Percentiles rank a stretch among this genome's conserved stretches.
Conservation (phyloP, 2,888 invertebrate species). For the Teinopalpus imperialis region DNA sequence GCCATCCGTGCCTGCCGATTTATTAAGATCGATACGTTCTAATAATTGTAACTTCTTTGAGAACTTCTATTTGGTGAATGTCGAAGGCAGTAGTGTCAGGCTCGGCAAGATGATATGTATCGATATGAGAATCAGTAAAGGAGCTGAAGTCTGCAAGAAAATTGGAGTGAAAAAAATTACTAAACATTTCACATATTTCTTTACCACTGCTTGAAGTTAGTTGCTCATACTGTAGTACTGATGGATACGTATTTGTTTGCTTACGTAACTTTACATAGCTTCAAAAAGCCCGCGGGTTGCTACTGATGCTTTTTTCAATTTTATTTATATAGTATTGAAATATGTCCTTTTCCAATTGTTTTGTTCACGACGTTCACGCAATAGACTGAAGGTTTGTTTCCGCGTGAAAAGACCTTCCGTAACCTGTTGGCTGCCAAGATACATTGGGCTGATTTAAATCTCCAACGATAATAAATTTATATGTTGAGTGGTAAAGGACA, state of each 20-base stretch:
- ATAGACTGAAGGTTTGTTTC: not conserved
- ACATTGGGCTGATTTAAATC: conserved; percentile 22
- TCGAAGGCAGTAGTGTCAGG: not conserved
- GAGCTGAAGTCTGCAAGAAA: not conserved
- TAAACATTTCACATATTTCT: not conserved
- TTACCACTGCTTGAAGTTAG: not conserved
- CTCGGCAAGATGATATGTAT: not conserved
- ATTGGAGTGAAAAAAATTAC: conserved; percentile 3
- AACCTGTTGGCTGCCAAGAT: conserved; percentile 5
- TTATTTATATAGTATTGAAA: conserved; percentile 2
- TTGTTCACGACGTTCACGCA: not conserved
- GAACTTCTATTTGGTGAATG: not conserved
- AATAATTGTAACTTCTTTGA: conserved; percentile 2
- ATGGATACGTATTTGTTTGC: conserved; percentile 2
- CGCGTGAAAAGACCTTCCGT: not conserved
- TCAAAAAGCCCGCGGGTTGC: conserved; percentile 5
- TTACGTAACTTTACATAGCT: not conserved
- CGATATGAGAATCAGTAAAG: not conserved
- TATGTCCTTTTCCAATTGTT: not conserved
- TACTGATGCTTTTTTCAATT: conserved; percentile 5
- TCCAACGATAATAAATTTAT: conserved; percentile 19
- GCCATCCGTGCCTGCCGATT: too few species aligned
- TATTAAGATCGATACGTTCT: not conserved
- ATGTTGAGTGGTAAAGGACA: not conserved
- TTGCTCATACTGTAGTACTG: conserved; percentile 1